A percentile compares a stretch with the other conserved stretches of the same genome.
phyloP scores from a whole-genome alignment of 2,888 invertebrate genomes.

The Cataglyphis altisquamis region DNA sequence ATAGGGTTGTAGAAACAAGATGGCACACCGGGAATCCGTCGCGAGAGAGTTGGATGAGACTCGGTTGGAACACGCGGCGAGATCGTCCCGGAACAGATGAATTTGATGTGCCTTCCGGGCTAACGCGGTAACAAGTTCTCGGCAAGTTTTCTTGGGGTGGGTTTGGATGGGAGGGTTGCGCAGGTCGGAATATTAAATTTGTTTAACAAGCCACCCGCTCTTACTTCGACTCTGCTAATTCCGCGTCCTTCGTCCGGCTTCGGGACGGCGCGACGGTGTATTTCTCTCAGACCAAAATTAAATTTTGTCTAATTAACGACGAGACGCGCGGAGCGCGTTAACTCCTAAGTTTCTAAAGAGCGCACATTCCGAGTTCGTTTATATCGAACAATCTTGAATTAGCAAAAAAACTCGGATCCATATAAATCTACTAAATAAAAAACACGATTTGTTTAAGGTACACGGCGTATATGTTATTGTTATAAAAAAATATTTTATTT shows the following conservation, averaged over 20 bases:
- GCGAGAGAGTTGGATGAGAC: conserved; percentile 50
- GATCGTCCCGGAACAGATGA: conserved; percentile 63
- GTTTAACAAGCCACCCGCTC: conserved; percentile 75
- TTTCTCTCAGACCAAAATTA: conserved; percentile 68
- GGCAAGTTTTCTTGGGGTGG: conserved; percentile 74
- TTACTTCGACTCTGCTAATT: conserved; percentile 59
- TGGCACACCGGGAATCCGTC: conserved; percentile 66
- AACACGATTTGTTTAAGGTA: neutral
- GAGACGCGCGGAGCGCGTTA: conserved; percentile 28
- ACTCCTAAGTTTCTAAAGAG: conserved; percentile 12
- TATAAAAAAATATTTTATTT: neutral
- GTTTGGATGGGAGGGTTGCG: conserved; percentile 59
- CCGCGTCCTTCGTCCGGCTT: conserved; percentile 60
- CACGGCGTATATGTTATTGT: neutral
- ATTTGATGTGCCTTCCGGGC: conserved; percentile 85
- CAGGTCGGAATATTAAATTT: conserved; percentile 81
- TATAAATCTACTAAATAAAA: neutral
- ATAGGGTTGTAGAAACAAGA: conserved; percentile 61
- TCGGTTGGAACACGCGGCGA: conserved; percentile 55
- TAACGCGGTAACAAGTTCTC: conserved; percentile 81
- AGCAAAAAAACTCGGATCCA: neutral
- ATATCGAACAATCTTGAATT: neutral
- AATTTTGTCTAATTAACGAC: conserved; percentile 76
- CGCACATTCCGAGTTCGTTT: neutral
- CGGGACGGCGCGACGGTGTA: conserved; percentile 56